Base-by-base conservation (phyloP, 2,797 vertebrate genomes). In the Cyclura pinguis region DNA sequence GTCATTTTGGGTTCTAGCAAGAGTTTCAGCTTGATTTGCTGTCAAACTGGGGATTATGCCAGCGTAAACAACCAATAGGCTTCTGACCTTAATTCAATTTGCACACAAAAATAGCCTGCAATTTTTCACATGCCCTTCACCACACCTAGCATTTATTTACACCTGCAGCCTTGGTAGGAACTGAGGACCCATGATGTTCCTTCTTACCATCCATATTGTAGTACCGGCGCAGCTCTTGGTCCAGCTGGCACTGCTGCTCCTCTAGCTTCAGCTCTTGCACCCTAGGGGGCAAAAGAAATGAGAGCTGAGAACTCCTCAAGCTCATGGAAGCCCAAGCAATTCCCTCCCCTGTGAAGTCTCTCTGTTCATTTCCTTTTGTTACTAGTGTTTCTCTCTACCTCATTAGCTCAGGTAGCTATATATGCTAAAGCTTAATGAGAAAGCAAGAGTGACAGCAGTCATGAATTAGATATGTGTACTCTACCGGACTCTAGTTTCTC, bases 201-300 rank as follows among this genome's bases (percentile, higher is more conserved):
- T 32, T 52, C 95, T 72, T 96, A 99, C 99, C 98, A 2, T 97
- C 94, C 85, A 94, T 96, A 87, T 98, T 98, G 95, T 99, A 96
- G 96, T 97, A 98, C 76, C 96, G 96, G 47, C 98, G 97, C 73
- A 99, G 97, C 95, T 98, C 98, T 96, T 98, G 89, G 88, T 99
- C 98, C 42, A 99, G 96, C 87, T 97, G 97, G 94, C 97, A 96
- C 96, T 99, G 99, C 95, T 98, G 97, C 96, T 99, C 98, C 80
- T 99, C 98, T 6, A 99, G 97, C 73, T 98, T 98, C 96, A 99
- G 97, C 94, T 99, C 98, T 81, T 98, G 98, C 50, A 98, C 98
- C 84, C 99, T 99, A 89, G 0, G 3, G 88, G 42, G n/a, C 88
- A 47, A 80, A 50, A 93, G 85, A 87, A 69, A 3, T 22, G 59